Evolutionary conservation across 2,888 invertebrate species (phyloP).

Genomic region (Phlogophora meticulosa): DNA sequence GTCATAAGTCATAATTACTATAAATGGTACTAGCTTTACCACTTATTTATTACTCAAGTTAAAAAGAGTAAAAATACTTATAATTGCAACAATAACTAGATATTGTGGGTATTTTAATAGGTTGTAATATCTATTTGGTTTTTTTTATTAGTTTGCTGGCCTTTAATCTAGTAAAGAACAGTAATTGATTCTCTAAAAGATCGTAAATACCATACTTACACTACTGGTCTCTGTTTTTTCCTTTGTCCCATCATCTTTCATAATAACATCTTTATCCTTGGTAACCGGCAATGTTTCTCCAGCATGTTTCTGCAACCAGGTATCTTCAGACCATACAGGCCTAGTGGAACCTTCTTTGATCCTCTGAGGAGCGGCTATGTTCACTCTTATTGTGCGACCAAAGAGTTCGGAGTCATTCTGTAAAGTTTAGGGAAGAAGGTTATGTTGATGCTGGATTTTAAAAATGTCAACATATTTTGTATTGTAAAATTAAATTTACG

Average conservation of each 20-base stretch:
- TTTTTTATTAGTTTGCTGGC: no score
- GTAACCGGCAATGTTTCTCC: conserved; percentile 94
- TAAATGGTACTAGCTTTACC: no score
- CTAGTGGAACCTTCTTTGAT: conserved; percentile 98
- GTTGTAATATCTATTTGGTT: no score
- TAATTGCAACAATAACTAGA: no score
- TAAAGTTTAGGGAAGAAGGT: conserved; percentile 55
- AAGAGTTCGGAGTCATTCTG: conserved; percentile 99
- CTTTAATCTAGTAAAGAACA: no score
- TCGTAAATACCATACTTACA: conserved; percentile 69
- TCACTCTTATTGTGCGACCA: conserved; percentile 98
- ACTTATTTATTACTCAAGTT: no score
- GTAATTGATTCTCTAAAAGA: no score
- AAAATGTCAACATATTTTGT: neutral
- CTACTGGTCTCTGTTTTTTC: conserved; percentile 70
- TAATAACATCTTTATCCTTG: conserved; percentile 76
- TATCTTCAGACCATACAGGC: conserved; percentile 99
- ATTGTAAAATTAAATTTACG: neutral
- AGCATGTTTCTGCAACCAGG: conserved; percentile 99
- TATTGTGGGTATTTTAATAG: no score
- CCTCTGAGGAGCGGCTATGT: conserved; percentile 98
- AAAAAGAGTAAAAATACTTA: no score
- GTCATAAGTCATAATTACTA: neutral
- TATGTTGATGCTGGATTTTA: neutral
- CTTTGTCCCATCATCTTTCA: conserved; percentile 77